Conservation (phyloP, 2,888 invertebrate species). For the Spodoptera exigua region DNA sequence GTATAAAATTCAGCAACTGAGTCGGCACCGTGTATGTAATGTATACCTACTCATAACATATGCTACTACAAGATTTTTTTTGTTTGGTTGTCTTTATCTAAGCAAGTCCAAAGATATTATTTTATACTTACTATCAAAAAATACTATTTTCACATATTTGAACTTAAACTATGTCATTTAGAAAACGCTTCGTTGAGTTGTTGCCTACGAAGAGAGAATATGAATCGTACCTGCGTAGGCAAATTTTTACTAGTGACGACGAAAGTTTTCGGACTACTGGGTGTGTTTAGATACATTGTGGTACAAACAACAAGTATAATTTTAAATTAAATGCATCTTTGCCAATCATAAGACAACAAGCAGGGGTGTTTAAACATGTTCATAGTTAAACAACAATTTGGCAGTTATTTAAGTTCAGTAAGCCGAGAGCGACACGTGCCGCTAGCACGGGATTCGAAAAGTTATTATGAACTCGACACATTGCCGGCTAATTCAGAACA, state of each 20-base stretch:
- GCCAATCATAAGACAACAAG: neutral
- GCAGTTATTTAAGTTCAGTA: slow-evolving; percentile 32
- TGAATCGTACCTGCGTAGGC: no score
- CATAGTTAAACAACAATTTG: slow-evolving; percentile 26
- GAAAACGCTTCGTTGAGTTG: no score
- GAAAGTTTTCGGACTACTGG: no score
- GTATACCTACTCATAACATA: slow-evolving; percentile 64
- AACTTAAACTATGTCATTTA: no score
- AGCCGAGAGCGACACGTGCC: slow-evolving; percentile 18
- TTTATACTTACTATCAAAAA: no score
- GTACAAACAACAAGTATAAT: no score
- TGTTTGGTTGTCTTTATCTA: slow-evolving; percentile 29
- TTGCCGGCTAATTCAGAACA: slow-evolving; percentile 56
- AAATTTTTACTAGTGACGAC: no score
- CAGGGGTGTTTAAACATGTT: slow-evolving; percentile 24
- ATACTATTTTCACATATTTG: no score
- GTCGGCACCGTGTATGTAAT: slow-evolving; percentile 68
- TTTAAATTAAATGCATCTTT: neutral
- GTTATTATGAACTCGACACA: slow-evolving; percentile 61
- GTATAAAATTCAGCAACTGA: slow-evolving; percentile 80
- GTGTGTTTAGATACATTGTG: no score
- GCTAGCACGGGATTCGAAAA: slow-evolving; percentile 44
- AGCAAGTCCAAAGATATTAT: neutral
- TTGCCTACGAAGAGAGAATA: no score
- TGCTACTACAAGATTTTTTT: slow-evolving; percentile 53